Base-by-base conservation (phyloP, 2,888 invertebrate species). In the Dryadula phaetusa region DNA sequence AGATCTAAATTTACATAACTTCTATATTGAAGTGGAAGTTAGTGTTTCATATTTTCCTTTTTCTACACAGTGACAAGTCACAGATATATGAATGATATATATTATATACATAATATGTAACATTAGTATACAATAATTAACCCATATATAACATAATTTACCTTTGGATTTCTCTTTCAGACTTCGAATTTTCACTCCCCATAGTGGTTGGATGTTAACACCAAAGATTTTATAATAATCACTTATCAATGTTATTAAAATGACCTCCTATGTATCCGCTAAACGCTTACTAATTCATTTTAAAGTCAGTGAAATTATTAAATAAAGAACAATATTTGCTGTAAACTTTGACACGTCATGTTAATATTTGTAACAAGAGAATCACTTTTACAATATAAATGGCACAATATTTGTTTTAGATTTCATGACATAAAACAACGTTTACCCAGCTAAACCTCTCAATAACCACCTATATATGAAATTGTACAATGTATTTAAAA, bases 171-270 rank as follows among this genome's bases (percentile, higher is more conserved):
- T 20, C 10, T 28, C 10, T 8, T n/a, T 20, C 5, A 10, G 49
- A 20, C 46, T 52, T 69, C 2, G 70, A 66, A 37, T 66, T 66
- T 7, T 70, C 62, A n/a, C 56, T 28, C 25, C 70, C 70, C 70
- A 67, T 70, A 25, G 20, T 58, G 8, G 8, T 6, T 22, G 6
- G 40, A 3, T 37, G 22, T 12, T 37, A 37, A 37, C 12, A 12
- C 2, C 12, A 28, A 28, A 12, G 37, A 37, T 37, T 37, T 37
- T 10, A n/a, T n/a, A n/a, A n/a, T n/a, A 37, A 37, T 37, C 3
- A 32, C 32, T 37, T 12, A 37, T 37, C 1, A 37, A 32, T 32
- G 32, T 32, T 32, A 32, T 49, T 16, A 25, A 52, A 52, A 52
- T 52, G 10, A 8, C 28, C 4, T 12, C 52, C 28, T 28, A 4